Evolutionary conservation across 2,797 vertebrate species (phyloP).

Genomic region (Botia almorhae): DNA sequence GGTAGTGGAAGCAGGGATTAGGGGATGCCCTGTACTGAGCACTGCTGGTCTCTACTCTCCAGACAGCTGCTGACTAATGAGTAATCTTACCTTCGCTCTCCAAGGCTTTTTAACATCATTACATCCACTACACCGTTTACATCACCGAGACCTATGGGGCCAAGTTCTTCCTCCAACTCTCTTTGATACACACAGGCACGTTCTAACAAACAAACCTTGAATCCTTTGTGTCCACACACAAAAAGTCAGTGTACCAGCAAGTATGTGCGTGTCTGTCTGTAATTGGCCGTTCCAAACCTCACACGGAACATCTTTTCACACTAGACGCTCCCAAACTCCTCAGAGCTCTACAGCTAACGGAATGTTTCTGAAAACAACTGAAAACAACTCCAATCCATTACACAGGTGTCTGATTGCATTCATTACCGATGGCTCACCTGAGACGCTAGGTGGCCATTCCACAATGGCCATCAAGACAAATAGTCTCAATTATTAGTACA

Average conservation of each 20-base stretch:
- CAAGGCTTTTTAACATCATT: slow-evolving; percentile 51
- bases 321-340: slow-evolving; percentile 1
- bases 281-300: slow-evolving; percentile 32
- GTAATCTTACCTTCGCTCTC: slow-evolving; percentile 26
- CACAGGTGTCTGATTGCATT: slow-evolving; percentile 62
- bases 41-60: slow-evolving; percentile 25
- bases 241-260: slow-evolving; percentile 31
- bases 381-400: slow-evolving; percentile 58
- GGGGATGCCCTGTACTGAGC: slow-evolving; percentile 40
- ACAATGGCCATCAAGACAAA: slow-evolving; percentile 69
- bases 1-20: slow-evolving; percentile 39
- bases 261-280: not conserved
- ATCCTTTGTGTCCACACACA: slow-evolving; percentile 30
- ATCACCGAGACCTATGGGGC: slow-evolving; percentile 14
- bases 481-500: slow-evolving; percentile 72
- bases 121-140: slow-evolving; percentile 46
- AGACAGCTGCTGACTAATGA: slow-evolving; percentile 40
- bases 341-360: not conserved
- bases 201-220: slow-evolving; percentile 13
- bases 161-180: not conserved
- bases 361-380: slow-evolving; percentile 23
- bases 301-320: slow-evolving; percentile 17
- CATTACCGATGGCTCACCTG: slow-evolving; percentile 54
- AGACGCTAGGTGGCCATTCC: slow-evolving; percentile 60
- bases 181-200: slow-evolving; percentile 21